These are phyloP conservation scores for Takifugu ocellatus DNA, from an alignment of 2,797 vertebrate genomes.

Conservation along the genomic window DNA sequence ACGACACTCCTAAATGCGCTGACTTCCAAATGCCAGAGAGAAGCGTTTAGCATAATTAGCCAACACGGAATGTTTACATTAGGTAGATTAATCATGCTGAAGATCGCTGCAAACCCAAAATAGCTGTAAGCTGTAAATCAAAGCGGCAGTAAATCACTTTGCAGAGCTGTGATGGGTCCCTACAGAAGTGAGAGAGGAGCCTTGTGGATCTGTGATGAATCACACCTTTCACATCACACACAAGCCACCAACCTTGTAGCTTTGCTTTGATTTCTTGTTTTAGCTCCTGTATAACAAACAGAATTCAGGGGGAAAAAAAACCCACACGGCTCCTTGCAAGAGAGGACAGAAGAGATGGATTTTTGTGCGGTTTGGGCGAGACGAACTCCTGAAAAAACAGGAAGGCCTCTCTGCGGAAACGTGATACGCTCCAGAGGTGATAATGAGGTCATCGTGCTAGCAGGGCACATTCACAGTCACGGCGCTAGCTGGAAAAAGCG, in stretches of 20 bases:
- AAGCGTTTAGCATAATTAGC: too few species aligned
- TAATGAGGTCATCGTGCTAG: slow-evolving; percentile 19
- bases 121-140: not conserved
- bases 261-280: too few species aligned
- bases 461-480: slow-evolving; percentile 33
- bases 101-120: not conserved
- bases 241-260: not conserved
- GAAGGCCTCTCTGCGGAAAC: slow-evolving; percentile 10
- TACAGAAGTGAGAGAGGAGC: not conserved
- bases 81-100: not conserved
- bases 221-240: slow-evolving; percentile 1
- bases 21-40: too few species aligned
- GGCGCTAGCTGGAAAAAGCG: slow-evolving; percentile 22
- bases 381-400: slow-evolving; percentile 19
- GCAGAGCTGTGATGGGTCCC: not conserved
- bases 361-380: slow-evolving; percentile 3
- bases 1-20: too few species aligned
- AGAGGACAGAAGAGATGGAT: not conserved
- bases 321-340: too few species aligned
- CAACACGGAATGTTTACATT: too few species aligned
- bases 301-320: too few species aligned
- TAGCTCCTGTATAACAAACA: too few species aligned
- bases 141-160: not conserved
- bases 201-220: not conserved
- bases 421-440: slow-evolving; percentile 24